phyloP scores from a whole-genome alignment of 2,113 vertebrate genomes.

The Neopipo cinnamomea region DNA sequence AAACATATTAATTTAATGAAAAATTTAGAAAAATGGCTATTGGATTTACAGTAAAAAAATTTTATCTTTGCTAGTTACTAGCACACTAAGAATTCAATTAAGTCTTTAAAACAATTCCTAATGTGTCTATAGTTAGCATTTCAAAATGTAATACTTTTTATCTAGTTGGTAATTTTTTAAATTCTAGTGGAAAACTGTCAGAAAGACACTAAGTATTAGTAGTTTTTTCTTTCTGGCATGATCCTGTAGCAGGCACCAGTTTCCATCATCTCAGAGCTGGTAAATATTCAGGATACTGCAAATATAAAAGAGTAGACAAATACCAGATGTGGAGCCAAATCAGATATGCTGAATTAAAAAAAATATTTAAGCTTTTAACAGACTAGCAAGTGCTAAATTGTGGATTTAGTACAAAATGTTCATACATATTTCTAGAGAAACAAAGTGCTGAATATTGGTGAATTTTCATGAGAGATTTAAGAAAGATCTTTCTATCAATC shows the following conservation, averaged over 20 bases:
- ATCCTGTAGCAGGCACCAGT: neutral
- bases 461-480: neutral
- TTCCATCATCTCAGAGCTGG: neutral
- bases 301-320: neutral
- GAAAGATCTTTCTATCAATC: neutral
- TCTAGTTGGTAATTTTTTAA: neutral
- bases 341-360: neutral
- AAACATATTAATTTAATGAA: neutral
- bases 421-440: neutral
- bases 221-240: neutral
- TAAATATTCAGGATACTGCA: neutral
- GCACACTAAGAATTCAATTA: neutral
- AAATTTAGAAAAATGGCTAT: neutral
- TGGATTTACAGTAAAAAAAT: fast-evolving
- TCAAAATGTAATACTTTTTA: neutral
- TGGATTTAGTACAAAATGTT: neutral
- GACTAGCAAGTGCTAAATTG: neutral
- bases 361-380: neutral
- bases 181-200: neutral
- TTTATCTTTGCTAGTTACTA: neutral
- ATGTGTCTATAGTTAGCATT: neutral
- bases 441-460: neutral
- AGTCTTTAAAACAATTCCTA: neutral
- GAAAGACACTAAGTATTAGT: neutral
- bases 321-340: neutral